A percentile compares a stretch with the other conserved stretches of the same genome.
Conservation (phyloP, 1,140 invertebrate species). For the Zaprionus kolodkinae region DNA sequence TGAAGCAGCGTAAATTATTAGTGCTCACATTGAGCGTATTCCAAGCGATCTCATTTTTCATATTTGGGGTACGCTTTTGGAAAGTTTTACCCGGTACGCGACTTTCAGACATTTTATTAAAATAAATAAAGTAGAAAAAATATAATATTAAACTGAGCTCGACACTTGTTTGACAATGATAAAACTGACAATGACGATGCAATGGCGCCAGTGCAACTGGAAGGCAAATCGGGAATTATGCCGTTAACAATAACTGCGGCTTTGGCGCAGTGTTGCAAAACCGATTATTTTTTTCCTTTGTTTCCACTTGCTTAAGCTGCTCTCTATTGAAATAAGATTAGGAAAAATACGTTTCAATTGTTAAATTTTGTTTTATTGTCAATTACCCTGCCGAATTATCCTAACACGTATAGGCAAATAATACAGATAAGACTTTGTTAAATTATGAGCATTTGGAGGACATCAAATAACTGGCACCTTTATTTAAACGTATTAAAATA, state of each 20-base stretch:
- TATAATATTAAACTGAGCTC: background rate
- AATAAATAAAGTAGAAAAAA: background rate
- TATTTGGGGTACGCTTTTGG: background rate
- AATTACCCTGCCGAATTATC: background rate
- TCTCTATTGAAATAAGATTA: too few relatives aligned
- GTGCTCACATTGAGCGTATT: background rate
- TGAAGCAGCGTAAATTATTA: background rate
- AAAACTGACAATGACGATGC: background rate
- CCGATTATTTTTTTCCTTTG: background rate
- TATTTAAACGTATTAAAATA: conserved; percentile 39
- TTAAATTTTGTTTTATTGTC: background rate
- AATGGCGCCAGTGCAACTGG: background rate
- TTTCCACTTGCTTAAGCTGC: background rate
- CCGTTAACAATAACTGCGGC: background rate
- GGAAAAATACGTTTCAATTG: background rate
- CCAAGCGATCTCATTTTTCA: conserved; percentile 1
- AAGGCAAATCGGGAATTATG: background rate
- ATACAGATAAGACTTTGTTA: background rate
- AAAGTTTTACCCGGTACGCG: background rate
- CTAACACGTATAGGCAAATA: background rate
- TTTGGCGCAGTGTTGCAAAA: background rate
- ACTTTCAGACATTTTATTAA: background rate
- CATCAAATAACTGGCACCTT: conserved; percentile 26
- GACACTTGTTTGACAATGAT: background rate
- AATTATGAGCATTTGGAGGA: conserved; percentile 24